A percentile compares a stretch with the other conserved stretches of the same genome.
These are phyloP conservation scores for Miltochrista miniata DNA, from an alignment of 2,888 invertebrate genomes.

Conservation along the genomic window DNA sequence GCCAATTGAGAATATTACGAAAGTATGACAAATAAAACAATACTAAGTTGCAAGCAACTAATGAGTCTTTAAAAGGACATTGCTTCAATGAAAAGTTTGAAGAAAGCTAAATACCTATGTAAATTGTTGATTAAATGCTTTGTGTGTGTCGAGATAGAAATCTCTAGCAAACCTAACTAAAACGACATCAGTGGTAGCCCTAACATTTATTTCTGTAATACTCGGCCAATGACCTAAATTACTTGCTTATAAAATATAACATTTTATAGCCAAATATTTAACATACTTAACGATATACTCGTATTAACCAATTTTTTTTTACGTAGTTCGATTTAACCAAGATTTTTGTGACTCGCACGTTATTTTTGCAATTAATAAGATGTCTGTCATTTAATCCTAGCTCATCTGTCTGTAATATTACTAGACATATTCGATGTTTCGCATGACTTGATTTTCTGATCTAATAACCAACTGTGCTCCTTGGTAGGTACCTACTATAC, in stretches of 20 bases:
- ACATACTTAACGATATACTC: neutral
- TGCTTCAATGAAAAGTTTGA: too few species aligned
- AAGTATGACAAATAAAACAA: too few species aligned
- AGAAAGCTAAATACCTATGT: too few species aligned
- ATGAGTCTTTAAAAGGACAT: too few species aligned
- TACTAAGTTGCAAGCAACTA: too few species aligned
- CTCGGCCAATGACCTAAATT: slow-evolving; percentile 36
- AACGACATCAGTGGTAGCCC: slow-evolving; percentile 23
- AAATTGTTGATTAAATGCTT: too few species aligned
- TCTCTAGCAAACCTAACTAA: slow-evolving; percentile 26
- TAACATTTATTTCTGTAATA: slow-evolving; percentile 30
- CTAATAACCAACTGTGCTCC: slow-evolving; percentile 56
- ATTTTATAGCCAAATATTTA: slow-evolving; percentile 20
- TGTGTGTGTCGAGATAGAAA: slow-evolving; percentile 14
- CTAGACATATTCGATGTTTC: slow-evolving; percentile 26
- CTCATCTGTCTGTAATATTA: neutral
- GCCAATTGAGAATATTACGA: too few species aligned
- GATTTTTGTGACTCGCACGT: neutral
- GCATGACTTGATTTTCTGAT: slow-evolving; percentile 63
- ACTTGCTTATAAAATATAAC: slow-evolving; percentile 13
- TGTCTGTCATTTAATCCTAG: neutral
- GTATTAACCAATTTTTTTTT: neutral
- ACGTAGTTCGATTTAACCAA: neutral
- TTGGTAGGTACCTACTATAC: slow-evolving; percentile 16
- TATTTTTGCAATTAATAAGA: neutral